A percentile compares a stretch with the other conserved stretches of the same genome.
phyloP scores from a whole-genome alignment of 2,797 vertebrate genomes.

The Mustela erminea region DNA sequence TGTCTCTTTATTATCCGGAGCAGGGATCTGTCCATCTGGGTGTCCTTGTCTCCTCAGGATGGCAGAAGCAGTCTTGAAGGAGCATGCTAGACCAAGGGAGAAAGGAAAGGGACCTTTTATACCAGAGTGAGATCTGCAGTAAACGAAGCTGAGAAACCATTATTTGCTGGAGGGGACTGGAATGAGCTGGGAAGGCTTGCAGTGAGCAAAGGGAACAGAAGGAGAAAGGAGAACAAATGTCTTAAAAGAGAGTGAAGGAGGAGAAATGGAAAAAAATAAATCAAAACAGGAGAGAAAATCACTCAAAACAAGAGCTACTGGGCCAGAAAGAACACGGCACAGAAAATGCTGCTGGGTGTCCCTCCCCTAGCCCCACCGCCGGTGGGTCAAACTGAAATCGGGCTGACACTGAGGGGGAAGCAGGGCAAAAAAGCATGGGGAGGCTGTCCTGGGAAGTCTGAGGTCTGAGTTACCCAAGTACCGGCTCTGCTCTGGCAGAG shows the following conservation, averaged over 20 bases:
- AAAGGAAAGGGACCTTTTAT: background rate
- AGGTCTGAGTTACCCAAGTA: no score
- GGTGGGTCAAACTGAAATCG: background rate
- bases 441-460: background rate
- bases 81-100: background rate
- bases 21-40: background rate
- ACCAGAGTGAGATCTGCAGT: background rate
- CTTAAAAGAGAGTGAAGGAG: background rate
- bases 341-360: background rate
- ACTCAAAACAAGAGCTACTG: background rate
- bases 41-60: background rate
- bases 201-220: background rate
- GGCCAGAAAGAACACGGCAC: background rate
- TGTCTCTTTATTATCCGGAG: background rate
- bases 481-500: background rate
- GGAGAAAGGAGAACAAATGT: background rate
- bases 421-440: background rate
- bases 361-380: background rate
- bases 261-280: background rate
- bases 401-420: background rate
- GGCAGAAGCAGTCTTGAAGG: background rate
- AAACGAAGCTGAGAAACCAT: background rate
- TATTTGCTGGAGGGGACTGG: background rate
- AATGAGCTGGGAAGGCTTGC: background rate
- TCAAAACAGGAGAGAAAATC: background rate